Evolutionary conservation across 2,888 invertebrate species (phyloP), one percentile per base, ranked within the genome.

Genomic region (Calliopum simillimum): DNA sequence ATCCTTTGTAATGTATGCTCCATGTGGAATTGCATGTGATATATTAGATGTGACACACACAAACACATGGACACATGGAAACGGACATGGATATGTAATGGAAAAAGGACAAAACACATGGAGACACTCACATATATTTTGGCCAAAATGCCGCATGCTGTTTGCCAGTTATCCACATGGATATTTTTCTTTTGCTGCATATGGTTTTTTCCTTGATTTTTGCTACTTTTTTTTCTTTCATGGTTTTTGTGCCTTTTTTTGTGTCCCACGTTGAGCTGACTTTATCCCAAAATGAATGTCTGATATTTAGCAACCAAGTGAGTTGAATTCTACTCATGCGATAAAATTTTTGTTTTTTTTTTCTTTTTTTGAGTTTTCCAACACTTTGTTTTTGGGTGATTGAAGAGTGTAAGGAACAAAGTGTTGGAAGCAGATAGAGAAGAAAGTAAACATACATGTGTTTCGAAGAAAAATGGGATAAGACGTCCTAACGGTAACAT

Each of bases 251-350:
- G 51, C 12, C 19, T 33, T 49, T 49, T 49, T 66, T 53, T 33
- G 12, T 51, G 16, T 19, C 19, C 25, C 41, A 51, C 16, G 64
- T 21, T 70, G 69, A 73, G 67, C 69, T 61, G 55, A 67, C 71
- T 69, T 71, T 71, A 73, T 69, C 71, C 71, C 68, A 66, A 72
- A 74, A 74, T 71, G 72, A 69, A 69, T 72, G 74, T 68, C 72
- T 70, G 64, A 65, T 68, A 74, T 71, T 72, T 72, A 71, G 68
- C 71, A 61, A 63, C 55, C 65, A 62, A 67, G 70, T 59, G 51
- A 53, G 61, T 67, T 61, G 70, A 63, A 67, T 71, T 55, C 62
- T 41, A 56, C 47, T 62, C 61, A 41, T 63, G 62, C 63, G 70
- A 71, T 71, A 71, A 67, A 62, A 62, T 71, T 71, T n/a, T n/a